Evolutionary conservation across 1,140 invertebrate species (phyloP).

Genomic region (Drosophila tropicalis): DNA sequence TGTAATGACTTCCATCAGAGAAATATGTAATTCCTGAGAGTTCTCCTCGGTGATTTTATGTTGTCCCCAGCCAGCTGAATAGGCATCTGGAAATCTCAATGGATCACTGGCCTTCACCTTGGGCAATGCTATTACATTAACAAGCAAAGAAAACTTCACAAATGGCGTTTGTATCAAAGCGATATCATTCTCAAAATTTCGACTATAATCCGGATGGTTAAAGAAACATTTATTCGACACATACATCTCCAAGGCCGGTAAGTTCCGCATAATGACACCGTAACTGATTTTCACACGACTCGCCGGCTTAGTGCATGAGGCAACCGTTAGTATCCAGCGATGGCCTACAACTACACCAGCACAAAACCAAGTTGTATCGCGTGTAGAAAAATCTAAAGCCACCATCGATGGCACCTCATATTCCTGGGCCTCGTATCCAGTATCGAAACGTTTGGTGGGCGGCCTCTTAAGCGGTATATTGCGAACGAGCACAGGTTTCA

Average conservation of each 20-base stretch:
- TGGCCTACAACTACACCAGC: constrained; percentile 20
- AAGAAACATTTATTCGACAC: constrained; percentile 15
- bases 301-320: constrained; percentile 29
- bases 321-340: constrained; percentile 38
- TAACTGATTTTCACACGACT: constrained; percentile 17
- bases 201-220: constrained; percentile 8
- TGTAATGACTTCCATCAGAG: constrained; percentile 11
- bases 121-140: constrained; percentile 9
- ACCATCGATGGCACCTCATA: constrained; percentile 27
- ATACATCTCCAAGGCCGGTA: not conserved
- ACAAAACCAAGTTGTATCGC: constrained; percentile 20
- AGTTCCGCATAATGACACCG: not conserved
- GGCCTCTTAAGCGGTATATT: not conserved
- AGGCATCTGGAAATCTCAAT: not conserved
- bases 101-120: not conserved
- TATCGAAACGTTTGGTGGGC: not conserved
- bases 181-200: constrained; percentile 22
- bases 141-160: not conserved
- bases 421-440: not conserved
- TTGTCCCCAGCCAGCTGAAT: constrained; percentile 35
- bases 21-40: constrained; percentile 12
- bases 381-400: constrained; percentile 22
- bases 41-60: not conserved
- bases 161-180: constrained; percentile 23
- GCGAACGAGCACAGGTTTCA: constrained; percentile 21